phyloP scores from a whole-genome alignment of 1,140 invertebrate genomes.

The Drosophila sucinea region DNA sequence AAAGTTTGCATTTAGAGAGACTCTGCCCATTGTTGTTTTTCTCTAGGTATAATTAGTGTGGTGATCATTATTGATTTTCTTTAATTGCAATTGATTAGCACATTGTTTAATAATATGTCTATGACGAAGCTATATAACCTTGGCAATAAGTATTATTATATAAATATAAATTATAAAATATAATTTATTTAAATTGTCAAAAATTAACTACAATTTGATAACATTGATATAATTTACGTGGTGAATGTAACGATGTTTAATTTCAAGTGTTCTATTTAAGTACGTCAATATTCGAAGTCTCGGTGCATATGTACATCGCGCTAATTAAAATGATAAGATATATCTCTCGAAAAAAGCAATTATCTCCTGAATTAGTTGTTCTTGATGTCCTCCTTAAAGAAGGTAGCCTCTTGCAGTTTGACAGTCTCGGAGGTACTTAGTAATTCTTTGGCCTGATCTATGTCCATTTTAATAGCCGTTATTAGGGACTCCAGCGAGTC shows the following conservation, averaged over 20 bases:
- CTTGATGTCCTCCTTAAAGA: constrained; percentile 41
- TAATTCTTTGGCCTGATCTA: constrained; percentile 85
- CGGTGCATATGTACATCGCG: constrained; percentile 40
- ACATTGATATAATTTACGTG: constrained; percentile 33
- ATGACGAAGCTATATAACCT: too few relatives aligned
- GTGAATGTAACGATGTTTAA: constrained; percentile 45
- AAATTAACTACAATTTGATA: constrained; percentile 9
- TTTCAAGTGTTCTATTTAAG: constrained; percentile 54
- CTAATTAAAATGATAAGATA: constrained; percentile 32
- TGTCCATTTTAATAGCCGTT: constrained; percentile 90
- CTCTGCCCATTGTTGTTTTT: too few relatives aligned
- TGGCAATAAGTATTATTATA: neutral
- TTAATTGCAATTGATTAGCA: too few relatives aligned
- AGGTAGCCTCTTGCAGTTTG: constrained; percentile 54
- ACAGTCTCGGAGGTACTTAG: constrained; percentile 45
- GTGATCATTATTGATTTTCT: too few relatives aligned
- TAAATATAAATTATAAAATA: neutral
- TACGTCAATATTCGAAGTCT: constrained; percentile 51
- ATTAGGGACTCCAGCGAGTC: constrained; percentile 91
- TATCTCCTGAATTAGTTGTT: constrained; percentile 14
- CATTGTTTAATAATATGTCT: too few relatives aligned
- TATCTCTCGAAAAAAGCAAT: constrained; percentile 10
- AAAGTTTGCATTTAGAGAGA: too few relatives aligned
- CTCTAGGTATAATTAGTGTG: too few relatives aligned
- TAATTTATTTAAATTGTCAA: constrained; percentile 6